Conservation (phyloP, 2,888 invertebrate genomes). For the Microctonus aethiopoides region DNA sequence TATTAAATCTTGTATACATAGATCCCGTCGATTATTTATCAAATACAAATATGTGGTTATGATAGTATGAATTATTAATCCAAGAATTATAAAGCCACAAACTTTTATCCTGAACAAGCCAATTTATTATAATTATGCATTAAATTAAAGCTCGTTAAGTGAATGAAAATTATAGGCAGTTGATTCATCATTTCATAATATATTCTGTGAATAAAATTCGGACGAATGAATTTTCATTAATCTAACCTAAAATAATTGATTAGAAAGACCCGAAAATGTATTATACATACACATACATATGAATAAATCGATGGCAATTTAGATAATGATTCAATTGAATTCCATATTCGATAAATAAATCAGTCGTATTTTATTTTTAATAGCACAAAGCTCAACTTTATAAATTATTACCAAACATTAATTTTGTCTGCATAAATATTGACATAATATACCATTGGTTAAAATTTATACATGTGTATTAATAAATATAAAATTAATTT, state of each 20-base stretch:
- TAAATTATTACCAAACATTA: background rate
- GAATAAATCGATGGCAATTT: background rate
- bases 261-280: no score
- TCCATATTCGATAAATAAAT: background rate
- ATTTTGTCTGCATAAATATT: background rate
- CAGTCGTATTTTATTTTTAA: background rate
- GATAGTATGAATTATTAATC: no score
- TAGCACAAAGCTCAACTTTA: background rate
- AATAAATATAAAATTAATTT: background rate
- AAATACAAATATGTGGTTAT: background rate
- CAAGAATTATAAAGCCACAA: background rate
- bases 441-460: background rate
- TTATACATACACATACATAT: background rate
- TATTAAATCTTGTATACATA: no score
- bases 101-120: background rate
- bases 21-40: no score
- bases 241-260: background rate
- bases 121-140: background rate
- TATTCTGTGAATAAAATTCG: background rate
- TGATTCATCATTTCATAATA: conserved; percentile 1
- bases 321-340: background rate
- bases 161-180: background rate
- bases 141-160: background rate
- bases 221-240: background rate
- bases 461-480: background rate